Evolutionary conservation across 2,797 vertebrate species (phyloP).

Genomic region (Anableps anableps): DNA sequence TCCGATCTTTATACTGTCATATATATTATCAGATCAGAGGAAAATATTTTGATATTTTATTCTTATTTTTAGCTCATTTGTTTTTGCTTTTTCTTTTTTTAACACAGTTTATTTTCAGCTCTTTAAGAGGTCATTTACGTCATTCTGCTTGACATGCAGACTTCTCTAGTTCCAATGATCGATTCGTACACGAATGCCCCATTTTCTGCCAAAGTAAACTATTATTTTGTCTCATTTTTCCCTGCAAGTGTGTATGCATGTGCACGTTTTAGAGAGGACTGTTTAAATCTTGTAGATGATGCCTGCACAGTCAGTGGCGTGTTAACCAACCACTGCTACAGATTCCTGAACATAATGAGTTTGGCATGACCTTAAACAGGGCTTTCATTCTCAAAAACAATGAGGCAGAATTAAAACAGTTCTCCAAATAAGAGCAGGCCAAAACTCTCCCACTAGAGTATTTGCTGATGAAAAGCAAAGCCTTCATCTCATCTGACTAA

Average conservation of each 20-base stretch:
- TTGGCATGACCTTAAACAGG: too few species aligned
- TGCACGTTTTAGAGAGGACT: background rate
- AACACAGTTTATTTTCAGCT: background rate
- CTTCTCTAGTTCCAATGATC: background rate
- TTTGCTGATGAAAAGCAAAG: too few species aligned
- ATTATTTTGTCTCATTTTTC: background rate
- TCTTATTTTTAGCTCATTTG: background rate
- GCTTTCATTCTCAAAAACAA: too few species aligned
- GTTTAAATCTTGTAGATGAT: background rate
- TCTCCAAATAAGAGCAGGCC: too few species aligned
- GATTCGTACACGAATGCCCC: background rate
- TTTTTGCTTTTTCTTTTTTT: background rate
- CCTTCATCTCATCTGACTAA: too few species aligned
- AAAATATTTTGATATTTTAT: background rate
- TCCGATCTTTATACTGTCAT: constrained; percentile 1
- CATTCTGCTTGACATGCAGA: background rate
- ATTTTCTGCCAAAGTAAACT: background rate
- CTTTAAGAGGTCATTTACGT: background rate
- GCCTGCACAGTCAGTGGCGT: background rate
- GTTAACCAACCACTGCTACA: background rate
- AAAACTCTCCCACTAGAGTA: too few species aligned
- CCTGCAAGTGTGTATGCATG: background rate
- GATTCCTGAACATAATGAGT: background rate
- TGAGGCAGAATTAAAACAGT: too few species aligned
- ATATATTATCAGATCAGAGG: background rate